A percentile compares a stretch with the other conserved stretches of the same genome.
phyloP scores from a whole-genome alignment of 2,888 invertebrate species.

The Anodontia alba region DNA sequence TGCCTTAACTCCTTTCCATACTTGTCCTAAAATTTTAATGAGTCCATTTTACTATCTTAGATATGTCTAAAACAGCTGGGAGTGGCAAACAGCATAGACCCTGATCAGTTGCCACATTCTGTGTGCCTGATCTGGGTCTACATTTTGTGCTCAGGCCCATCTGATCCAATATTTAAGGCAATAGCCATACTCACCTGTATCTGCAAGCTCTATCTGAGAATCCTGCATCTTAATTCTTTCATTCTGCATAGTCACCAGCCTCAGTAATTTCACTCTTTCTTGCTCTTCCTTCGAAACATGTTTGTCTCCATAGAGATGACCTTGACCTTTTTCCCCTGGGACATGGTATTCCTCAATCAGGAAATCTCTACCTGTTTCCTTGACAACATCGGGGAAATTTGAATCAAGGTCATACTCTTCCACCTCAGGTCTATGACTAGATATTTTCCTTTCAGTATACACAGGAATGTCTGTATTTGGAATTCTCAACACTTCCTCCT shows the following conservation, averaged over 20 bases:
- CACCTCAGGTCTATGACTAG: slow-evolving; percentile 66
- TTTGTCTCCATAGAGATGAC: slow-evolving; percentile 45
- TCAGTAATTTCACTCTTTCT: slow-evolving; percentile 87
- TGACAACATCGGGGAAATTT: slow-evolving; percentile 76
- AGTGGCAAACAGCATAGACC: too few species aligned
- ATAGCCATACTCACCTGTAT: slow-evolving; percentile 81
- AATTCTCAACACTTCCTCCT: slow-evolving; percentile 36
- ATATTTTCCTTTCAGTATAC: slow-evolving; percentile 54
- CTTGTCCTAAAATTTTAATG: too few species aligned
- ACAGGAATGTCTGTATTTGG: slow-evolving; percentile 62
- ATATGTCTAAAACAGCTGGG: too few species aligned
- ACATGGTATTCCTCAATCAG: slow-evolving; percentile 70
- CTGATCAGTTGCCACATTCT: too few species aligned
- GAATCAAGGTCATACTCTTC: slow-evolving; percentile 84
- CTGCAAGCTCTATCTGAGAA: slow-evolving; percentile 92
- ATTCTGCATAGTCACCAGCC: slow-evolving; percentile 95
- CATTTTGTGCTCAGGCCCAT: too few species aligned
- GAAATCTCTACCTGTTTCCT: slow-evolving; percentile 59
- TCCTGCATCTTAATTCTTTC: slow-evolving; percentile 96
- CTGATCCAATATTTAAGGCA: too few species aligned
- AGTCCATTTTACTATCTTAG: too few species aligned
- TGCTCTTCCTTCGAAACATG: slow-evolving; percentile 53
- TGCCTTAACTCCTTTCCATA: too few species aligned
- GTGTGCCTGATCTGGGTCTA: too few species aligned
- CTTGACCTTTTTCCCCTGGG: slow-evolving; percentile 55